Conservation (phyloP, 1,140 invertebrate species). For the Drosophila serrata region DNA sequence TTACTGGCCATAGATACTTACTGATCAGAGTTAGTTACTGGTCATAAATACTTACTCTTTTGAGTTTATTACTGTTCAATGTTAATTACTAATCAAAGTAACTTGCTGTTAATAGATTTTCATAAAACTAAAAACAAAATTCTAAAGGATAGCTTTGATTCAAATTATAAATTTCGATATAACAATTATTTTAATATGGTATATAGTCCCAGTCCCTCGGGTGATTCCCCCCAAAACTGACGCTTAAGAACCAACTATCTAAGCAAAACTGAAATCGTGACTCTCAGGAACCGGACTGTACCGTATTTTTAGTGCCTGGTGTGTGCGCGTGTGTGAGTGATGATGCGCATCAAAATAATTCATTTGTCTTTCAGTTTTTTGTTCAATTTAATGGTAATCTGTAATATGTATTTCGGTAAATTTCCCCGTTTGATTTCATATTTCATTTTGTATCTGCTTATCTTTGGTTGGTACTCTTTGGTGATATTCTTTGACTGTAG, state of each 20-base stretch:
- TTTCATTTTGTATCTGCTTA: conserved; percentile 8
- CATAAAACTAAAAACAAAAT: no score
- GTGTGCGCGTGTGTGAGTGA: conserved; percentile 59
- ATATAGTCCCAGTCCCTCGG: background rate
- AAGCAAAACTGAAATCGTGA: conserved; percentile 1
- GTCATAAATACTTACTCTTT: no score
- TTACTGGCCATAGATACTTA: no score
- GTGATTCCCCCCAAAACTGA: background rate
- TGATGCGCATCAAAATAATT: conserved; percentile 51
- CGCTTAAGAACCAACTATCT: background rate
- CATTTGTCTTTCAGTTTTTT: conserved; percentile 38
- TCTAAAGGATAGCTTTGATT: no score
- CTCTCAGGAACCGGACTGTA: conserved; percentile 10
- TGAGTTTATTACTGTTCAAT: no score
- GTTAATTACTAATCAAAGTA: no score
- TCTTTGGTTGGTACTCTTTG: background rate
- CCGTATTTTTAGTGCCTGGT: conserved; percentile 64
- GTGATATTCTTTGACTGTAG: conserved; percentile 11
- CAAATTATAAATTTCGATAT: no score
- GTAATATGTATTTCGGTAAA: conserved; percentile 16
- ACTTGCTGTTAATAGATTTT: no score
- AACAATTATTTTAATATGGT: background rate
- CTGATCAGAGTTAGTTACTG: no score
- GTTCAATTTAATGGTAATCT: conserved; percentile 7
- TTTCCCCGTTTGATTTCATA: conserved; percentile 11